Evolutionary conservation across 2,113 vertebrate species (phyloP).

Genomic region (Microcebus jonahi): DNA sequence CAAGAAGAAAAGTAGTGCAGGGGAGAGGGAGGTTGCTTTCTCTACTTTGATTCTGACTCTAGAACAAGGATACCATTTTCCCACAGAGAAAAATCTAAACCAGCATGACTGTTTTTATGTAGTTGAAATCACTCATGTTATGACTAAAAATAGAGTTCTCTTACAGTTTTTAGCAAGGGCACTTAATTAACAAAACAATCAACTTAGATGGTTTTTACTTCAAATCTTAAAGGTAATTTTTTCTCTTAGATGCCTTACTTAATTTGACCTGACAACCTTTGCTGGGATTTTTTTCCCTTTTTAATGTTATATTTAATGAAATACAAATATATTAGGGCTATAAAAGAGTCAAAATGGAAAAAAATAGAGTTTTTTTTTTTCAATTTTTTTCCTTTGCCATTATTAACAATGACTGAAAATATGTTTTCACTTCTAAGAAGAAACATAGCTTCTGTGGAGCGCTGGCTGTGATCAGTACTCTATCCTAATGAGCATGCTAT

Average conservation of each 20-base stretch:
- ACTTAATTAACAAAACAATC: not conserved
- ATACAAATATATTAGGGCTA: not conserved
- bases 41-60: not conserved
- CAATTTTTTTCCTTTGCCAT: not conserved
- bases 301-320: slow-evolving; percentile 23
- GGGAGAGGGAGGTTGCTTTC: not conserved
- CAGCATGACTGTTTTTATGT: not conserved
- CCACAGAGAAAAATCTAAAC: not conserved
- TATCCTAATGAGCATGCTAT: not conserved
- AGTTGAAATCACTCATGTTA: not conserved
- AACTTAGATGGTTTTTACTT: not conserved
- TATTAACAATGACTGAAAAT: slow-evolving; percentile 31
- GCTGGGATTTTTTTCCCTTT: not conserved
- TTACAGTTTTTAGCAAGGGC: not conserved
- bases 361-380: not conserved
- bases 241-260: slow-evolving; percentile 21
- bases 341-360: not conserved
- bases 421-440: not conserved
- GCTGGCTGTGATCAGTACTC: not conserved
- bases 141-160: not conserved
- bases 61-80: not conserved
- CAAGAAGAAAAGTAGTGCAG: not conserved
- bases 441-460: not conserved
- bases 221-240: slow-evolving; percentile 1
- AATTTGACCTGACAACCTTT: slow-evolving; percentile 15